Percentiles rank a stretch among this genome's conserved stretches.
Evolutionary conservation across 2,797 vertebrate genomes (phyloP).

Genomic region (Hirundo rustica): DNA sequence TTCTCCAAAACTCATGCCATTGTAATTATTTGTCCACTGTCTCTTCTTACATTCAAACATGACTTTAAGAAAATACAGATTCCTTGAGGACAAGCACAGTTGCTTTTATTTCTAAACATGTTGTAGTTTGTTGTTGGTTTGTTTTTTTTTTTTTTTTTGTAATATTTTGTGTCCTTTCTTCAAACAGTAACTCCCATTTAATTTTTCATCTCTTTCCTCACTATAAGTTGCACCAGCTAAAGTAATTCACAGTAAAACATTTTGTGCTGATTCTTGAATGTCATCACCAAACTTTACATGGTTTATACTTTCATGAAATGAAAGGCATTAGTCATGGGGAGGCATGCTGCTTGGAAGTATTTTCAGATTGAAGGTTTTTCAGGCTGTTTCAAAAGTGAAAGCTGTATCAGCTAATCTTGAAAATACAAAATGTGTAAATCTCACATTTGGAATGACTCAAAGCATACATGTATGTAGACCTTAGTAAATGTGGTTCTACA

Average conservation of each 20-base stretch:
- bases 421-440: background rate
- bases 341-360: background rate
- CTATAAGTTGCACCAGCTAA: background rate
- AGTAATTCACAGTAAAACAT: background rate
- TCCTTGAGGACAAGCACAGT: background rate
- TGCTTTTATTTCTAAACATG: conserved; percentile 2
- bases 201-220: background rate
- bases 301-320: background rate
- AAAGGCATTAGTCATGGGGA: background rate
- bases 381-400: background rate
- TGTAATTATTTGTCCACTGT: background rate
- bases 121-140: too few relatives aligned
- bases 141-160: background rate
- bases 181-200: background rate
- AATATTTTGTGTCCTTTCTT: background rate
- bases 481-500: background rate
- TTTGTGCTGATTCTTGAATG: background rate
- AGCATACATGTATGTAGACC: background rate
- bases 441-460: background rate
- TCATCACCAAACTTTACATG: background rate
- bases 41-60: background rate
- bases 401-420: background rate
- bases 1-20: background rate
- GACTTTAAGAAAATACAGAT: background rate
- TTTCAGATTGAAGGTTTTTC: background rate